A percentile compares a stretch with the other conserved stretches of the same genome.
Conservation (phyloP, 2,113 vertebrate species). For the Lynx canadensis region DNA sequence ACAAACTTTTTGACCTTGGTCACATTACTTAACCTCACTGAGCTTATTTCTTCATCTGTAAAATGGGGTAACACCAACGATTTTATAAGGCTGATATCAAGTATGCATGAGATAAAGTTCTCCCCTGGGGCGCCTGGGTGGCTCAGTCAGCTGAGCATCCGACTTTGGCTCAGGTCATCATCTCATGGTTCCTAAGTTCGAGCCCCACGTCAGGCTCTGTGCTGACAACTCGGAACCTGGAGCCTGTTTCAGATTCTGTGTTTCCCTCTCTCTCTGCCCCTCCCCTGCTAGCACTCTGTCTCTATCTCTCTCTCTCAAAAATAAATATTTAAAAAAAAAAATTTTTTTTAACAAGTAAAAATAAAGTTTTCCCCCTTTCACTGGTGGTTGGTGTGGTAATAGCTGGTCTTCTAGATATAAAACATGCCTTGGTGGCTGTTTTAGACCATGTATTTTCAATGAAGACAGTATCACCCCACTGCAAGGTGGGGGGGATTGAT, state of each 20-base stretch:
- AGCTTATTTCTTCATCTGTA: background rate
- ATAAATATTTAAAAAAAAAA: too few species aligned
- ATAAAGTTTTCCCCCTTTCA: background rate
- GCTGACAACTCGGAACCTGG: too few species aligned
- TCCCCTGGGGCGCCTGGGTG: background rate
- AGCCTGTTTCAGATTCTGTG: too few species aligned
- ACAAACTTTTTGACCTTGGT: background rate
- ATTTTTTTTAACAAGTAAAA: too few species aligned
- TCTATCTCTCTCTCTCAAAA: too few species aligned
- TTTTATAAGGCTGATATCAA: background rate
- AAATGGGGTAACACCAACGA: background rate
- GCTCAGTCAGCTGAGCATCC: too few species aligned
- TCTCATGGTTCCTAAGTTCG: too few species aligned
- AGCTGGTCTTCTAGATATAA: background rate
- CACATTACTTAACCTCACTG: slow-evolving; percentile 43
- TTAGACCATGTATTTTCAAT: background rate
- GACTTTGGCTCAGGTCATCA: too few species aligned
- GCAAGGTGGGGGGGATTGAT: background rate
- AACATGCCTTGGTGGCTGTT: background rate
- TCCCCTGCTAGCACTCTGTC: too few species aligned
- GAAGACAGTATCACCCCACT: background rate
- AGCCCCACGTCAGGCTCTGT: too few species aligned
- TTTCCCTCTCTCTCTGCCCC: too few species aligned
- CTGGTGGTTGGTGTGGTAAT: background rate
- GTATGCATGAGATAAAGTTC: background rate